Evolutionary conservation across 2,888 invertebrate genomes (phyloP).

Genomic region (Drosophila borborema): DNA sequence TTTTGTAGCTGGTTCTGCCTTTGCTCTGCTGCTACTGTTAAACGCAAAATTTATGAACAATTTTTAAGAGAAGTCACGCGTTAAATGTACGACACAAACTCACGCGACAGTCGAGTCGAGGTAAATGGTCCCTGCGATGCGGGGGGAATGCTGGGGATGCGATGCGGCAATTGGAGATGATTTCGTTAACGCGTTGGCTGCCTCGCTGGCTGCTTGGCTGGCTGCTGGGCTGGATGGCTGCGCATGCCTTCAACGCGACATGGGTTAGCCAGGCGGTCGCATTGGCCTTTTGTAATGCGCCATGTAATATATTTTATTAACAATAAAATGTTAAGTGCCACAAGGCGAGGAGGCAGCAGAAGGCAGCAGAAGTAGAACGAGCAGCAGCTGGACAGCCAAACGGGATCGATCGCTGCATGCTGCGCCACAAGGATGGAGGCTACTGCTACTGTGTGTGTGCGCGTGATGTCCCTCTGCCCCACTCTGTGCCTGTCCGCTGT

Average conservation of each 20-base stretch:
- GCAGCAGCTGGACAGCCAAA: slow-evolving; percentile 13
- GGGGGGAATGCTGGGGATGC: slow-evolving; percentile 8
- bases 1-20: slow-evolving; percentile 31
- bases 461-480: slow-evolving; percentile 11
- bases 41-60: slow-evolving; percentile 81
- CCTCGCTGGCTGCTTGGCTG: slow-evolving; percentile 18
- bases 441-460: slow-evolving; percentile 59
- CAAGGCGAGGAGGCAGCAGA: slow-evolving; percentile 38
- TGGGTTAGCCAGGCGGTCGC: slow-evolving; percentile 40
- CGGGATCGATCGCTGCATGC: slow-evolving; percentile 34
- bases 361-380: background rate
- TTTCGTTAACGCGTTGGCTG: slow-evolving; percentile 75
- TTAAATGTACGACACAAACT: slow-evolving; percentile 79
- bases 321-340: slow-evolving; percentile 82
- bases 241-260: slow-evolving; percentile 29
- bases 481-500: slow-evolving; percentile 44
- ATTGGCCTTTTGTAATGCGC: slow-evolving; percentile 75
- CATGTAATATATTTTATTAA: slow-evolving; percentile 81
- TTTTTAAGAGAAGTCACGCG: slow-evolving; percentile 77
- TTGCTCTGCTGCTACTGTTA: slow-evolving; percentile 74
- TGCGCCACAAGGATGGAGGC: slow-evolving; percentile 45
- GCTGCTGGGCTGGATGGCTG: slow-evolving; percentile 6
- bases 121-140: background rate
- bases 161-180: slow-evolving; percentile 65
- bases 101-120: slow-evolving; percentile 67